Percentiles rank a stretch among this genome's conserved stretches.
Evolutionary conservation across 2,888 invertebrate genomes (phyloP).

Genomic region (Mesochorus sp.): DNA sequence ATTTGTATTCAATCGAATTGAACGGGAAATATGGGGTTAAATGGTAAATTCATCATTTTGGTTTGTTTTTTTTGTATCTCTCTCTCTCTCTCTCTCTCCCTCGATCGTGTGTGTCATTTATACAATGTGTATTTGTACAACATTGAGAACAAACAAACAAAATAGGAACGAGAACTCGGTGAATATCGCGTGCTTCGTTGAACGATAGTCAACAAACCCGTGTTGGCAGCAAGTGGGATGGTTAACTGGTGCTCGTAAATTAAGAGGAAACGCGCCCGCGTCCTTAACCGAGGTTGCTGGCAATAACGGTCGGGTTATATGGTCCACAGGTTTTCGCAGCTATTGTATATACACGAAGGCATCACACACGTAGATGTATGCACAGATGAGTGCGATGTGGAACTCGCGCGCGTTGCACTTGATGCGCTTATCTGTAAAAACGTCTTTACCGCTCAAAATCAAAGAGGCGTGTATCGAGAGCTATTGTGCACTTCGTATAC

Average conservation of each 20-base stretch:
- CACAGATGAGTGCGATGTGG: neutral
- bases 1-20: neutral
- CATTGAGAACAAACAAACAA: neutral
- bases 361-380: conserved; percentile 11
- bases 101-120: conserved; percentile 18
- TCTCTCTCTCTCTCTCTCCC: too few relatives aligned
- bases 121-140: neutral
- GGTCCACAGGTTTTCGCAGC: conserved; percentile 12
- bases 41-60: conserved; percentile 16
- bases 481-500: too few relatives aligned
- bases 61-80: too few relatives aligned
- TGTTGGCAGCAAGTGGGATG: conserved; percentile 50
- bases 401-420: conserved; percentile 19
- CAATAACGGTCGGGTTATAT: conserved; percentile 40
- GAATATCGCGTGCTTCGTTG: conserved; percentile 43
- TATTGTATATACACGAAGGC: neutral
- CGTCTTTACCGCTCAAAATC: neutral
- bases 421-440: neutral
- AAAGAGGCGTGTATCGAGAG: neutral
- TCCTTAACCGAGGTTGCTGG: conserved; percentile 56
- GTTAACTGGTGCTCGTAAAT: conserved; percentile 57
- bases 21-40: conserved; percentile 8
- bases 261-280: conserved; percentile 49
- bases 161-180: neutral
- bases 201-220: conserved; percentile 53